Base-by-base conservation (phyloP, 2,113 vertebrate genomes). In the Dromiciops gliroides region DNA sequence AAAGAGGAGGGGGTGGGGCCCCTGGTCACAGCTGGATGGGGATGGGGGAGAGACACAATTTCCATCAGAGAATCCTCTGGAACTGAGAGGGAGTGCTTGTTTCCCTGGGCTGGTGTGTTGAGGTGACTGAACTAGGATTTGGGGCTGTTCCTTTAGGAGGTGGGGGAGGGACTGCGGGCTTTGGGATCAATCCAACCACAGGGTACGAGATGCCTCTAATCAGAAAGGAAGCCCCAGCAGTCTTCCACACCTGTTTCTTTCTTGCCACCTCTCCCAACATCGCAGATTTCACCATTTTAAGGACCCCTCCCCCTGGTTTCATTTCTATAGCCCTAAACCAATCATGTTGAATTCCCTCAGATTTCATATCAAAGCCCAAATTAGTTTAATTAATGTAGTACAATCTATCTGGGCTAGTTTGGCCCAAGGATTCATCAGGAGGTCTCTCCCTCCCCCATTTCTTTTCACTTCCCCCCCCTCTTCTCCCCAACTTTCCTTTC, bases 331-430 rank as follows among this genome's bases (percentile, higher is more conserved):
- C 50, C 51, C 44, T 14, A 50, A 67, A 12, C 67, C 31, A 37
- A 44, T 14, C 91, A 50, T 88, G 51, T 96, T 89, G 97, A 98
- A 97, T 97, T 97, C 95, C 96, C 89, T 26, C 92, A 92, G 92
- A 56, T 95, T 96, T 97, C 95, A 96, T 93, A 94, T 95, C 95
- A 94, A 89, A 47, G 93, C 51, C 51, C 89, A 95, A 96, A 95
- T 97, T 60, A 94, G 97, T 93, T 98, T 98, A 98, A 98, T 98
- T 98, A 98, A 96, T 94, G 60, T 94, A 95, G 95, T 97, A 97
- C 95, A 95, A 96, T 96, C 94, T 90, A 95, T 90, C 96, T 44
- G 5, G 47, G 31, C 8, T 1, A 10, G 47, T 19, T 52, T 44
- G 83, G 47, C 89, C 67, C 48, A 75, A 75, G 60, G 37, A 75